Evolutionary conservation across 2,888 invertebrate genomes (phyloP).

Genomic region (Macaria liturata): DNA sequence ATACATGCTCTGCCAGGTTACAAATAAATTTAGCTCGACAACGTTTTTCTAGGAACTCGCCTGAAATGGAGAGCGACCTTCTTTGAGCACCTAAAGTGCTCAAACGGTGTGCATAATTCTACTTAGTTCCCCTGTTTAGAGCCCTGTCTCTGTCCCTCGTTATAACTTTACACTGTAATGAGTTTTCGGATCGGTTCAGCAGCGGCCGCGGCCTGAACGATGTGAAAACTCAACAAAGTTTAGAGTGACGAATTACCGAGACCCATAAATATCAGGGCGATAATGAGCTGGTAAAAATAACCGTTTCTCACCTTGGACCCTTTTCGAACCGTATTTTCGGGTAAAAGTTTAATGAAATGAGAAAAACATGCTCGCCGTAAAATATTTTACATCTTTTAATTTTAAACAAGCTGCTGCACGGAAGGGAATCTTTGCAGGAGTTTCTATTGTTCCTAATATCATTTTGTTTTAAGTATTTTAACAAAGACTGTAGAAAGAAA

Average conservation of each 20-base stretch:
- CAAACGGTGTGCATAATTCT: constrained; percentile 3
- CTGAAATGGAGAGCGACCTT: no score
- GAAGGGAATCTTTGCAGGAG: no score
- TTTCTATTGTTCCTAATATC: no score
- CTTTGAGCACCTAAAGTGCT: no score
- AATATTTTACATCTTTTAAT: no score
- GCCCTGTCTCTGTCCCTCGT: constrained; percentile 10
- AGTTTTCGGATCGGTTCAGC: constrained; percentile 52
- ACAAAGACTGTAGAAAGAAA: constrained; percentile 6
- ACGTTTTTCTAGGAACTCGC: no score
- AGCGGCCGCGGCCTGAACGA: constrained; percentile 42
- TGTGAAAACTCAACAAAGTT: constrained; percentile 50
- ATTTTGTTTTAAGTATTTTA: no score
- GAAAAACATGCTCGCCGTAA: background rate
- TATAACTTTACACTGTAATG: constrained; percentile 52
- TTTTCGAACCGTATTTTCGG: constrained; percentile 4
- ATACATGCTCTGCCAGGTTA: no score
- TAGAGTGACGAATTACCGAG: constrained; percentile 50
- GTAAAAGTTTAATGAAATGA: constrained; percentile 7
- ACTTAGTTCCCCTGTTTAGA: constrained; percentile 6
- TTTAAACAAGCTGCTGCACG: no score
- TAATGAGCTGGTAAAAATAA: constrained; percentile 34
- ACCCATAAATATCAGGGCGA: constrained; percentile 42
- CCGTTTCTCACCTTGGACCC: constrained; percentile 16
- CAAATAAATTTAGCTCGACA: no score